These are phyloP conservation scores for Pithys albifrons DNA, from an alignment of 2,113 vertebrate species.

Conservation along the genomic window DNA sequence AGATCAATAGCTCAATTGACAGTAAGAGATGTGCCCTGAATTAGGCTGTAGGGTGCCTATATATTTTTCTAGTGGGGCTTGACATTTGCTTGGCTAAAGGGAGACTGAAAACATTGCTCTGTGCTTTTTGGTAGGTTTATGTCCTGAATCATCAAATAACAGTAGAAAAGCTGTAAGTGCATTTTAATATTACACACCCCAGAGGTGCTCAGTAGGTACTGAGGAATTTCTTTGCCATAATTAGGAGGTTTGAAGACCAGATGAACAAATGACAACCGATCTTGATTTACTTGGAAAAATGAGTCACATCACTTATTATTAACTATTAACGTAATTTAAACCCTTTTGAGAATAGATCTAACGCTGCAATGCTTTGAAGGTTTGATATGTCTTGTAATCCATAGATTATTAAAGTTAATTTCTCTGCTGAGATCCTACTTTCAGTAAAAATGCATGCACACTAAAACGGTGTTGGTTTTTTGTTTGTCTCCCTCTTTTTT, in stretches of 20 bases:
- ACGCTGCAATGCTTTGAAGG: slow-evolving; percentile 70
- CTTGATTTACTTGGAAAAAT: slow-evolving; percentile 60
- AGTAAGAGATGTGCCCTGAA: background rate
- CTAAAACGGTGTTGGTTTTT: slow-evolving; percentile 44
- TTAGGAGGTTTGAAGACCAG: slow-evolving; percentile 46
- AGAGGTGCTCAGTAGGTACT: background rate
- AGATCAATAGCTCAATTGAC: slow-evolving; percentile 7
- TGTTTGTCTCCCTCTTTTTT: slow-evolving; percentile 47
- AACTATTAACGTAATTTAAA: slow-evolving; percentile 74
- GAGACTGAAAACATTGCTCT: background rate
- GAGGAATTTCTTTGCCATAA: background rate
- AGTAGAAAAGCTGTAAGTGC: background rate
- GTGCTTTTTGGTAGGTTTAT: background rate
- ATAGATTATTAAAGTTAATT: slow-evolving; percentile 80
- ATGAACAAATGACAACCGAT: slow-evolving; percentile 59
- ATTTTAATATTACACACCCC: background rate
- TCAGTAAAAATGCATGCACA: slow-evolving; percentile 49
- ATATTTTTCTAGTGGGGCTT: background rate
- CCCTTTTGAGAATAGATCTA: slow-evolving; percentile 74
- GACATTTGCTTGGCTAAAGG: background rate
- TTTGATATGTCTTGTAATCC: slow-evolving; percentile 76
- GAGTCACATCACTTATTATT: slow-evolving; percentile 69
- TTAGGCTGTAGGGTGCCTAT: background rate
- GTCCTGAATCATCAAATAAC: background rate
- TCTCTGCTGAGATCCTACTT: slow-evolving; percentile 74